A percentile compares a stretch with the other conserved stretches of the same genome.
Evolutionary conservation across 2,888 invertebrate species (phyloP).

Genomic region (Apodemia hepburni): DNA sequence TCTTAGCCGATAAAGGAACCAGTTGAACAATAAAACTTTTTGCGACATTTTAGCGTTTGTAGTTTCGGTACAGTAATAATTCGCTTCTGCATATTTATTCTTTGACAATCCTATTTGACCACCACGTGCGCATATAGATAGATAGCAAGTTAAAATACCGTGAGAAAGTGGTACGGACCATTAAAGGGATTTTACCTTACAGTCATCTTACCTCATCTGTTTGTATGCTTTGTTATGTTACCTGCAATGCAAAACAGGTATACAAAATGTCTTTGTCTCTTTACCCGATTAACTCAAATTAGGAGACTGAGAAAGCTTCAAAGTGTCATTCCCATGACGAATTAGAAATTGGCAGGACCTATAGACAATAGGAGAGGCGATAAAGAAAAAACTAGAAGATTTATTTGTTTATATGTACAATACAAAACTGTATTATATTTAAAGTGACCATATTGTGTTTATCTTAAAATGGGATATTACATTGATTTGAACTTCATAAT

Average conservation of each 20-base stretch:
- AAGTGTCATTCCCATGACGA: slow-evolving; percentile 8
- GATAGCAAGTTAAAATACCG: slow-evolving; percentile 12
- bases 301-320: background rate
- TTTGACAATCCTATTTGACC: slow-evolving; percentile 10
- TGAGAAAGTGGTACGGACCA: slow-evolving; percentile 10
- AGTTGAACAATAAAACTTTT: no score
- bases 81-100: background rate
- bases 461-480: no score
- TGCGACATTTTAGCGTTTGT: no score
- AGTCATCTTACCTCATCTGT: slow-evolving; percentile 6
- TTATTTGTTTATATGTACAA: background rate
- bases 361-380: background rate
- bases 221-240: slow-evolving; percentile 6
- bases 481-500: no score
- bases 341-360: slow-evolving; percentile 6
- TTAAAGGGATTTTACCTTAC: slow-evolving; percentile 5
- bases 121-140: slow-evolving; percentile 12
- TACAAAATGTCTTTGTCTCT: background rate
- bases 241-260: background rate
- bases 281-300: background rate
- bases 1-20: no score
- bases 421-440: no score
- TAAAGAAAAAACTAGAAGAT: background rate
- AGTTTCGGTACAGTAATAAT: no score
- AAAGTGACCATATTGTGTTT: no score